Base-by-base conservation (phyloP, 2,113 vertebrate genomes). In the Setophaga petechia region DNA sequence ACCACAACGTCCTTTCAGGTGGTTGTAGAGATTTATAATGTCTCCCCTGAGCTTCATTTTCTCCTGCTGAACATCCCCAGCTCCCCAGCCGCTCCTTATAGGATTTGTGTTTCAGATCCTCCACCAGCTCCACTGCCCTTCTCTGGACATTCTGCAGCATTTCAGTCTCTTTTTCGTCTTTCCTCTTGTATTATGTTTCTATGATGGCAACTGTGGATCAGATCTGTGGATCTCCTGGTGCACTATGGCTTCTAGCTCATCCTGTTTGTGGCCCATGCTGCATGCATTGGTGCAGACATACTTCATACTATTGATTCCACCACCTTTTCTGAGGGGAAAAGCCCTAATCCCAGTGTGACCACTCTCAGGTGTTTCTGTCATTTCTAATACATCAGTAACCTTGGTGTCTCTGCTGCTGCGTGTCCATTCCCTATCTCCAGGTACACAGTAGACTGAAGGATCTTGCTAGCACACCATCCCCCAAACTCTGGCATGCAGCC, bases 261-360 rank as follows among this genome's bases (percentile, higher is more conserved):
- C 23, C 33, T 37, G 4, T 37, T 52, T 22, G 15, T 4, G 28
- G 37, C 18, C 59, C 18, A 11, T 16, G 51, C 22, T 27, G 22
- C 10, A 11, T 1, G 0, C 15, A 44, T 9, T 44, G 22, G 35
- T 37, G 11, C 37, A 27, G 14, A 49, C 0, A 0, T 35, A 33
- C 18, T 66, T 58, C 55, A 37, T 16, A 20, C 21, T 63, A 15
- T 18, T 18, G 27, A 63, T n/a, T 35, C 16, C 8, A 27, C 7
- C 23, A 37, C 9, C 4, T 69, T 69, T 62, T 44, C 24, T 46
- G n/a, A 37, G 19, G 31, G 1, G 51, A 54, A 31, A 74, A 35
- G 9, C 10, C 28, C 7, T 39, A 35, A 68, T 41, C 52, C 33
- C 28, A n/a, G 5, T 6, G 8, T 23, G 55, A 57, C 17, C 4